These are phyloP conservation scores for Dicranocentrus wangi DNA, from an alignment of 2,888 invertebrate genomes.

Conservation along the genomic window DNA sequence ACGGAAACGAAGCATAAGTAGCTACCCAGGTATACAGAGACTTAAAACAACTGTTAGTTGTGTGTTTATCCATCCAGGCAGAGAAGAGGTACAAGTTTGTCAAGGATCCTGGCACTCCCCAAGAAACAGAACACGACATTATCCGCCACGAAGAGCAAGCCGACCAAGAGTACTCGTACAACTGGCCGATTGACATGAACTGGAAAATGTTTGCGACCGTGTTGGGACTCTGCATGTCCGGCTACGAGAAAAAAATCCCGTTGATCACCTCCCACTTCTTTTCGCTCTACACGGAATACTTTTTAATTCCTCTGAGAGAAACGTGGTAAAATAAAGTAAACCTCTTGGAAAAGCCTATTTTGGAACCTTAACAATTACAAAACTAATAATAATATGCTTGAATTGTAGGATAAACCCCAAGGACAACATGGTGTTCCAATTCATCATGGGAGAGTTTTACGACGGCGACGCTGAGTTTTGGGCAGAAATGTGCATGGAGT, in stretches of 20 bases:
- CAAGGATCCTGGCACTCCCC: slow-evolving; percentile 1
- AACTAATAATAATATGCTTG: no score
- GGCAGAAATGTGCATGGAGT: slow-evolving; percentile 63
- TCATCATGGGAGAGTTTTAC: slow-evolving; percentile 65
- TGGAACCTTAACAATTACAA: no score
- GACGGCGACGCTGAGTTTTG: slow-evolving; percentile 57
- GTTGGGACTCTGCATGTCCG: slow-evolving; percentile 62
- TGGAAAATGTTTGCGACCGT: slow-evolving; percentile 67
- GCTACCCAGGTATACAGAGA: no score
- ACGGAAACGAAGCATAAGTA: no score
- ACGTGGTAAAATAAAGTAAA: slow-evolving; percentile 57
- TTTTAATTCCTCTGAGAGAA: slow-evolving; percentile 62
- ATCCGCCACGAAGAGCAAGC: slow-evolving; percentile 57
- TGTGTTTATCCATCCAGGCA: neutral
- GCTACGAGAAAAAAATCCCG: slow-evolving; percentile 57
- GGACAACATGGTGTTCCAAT: slow-evolving; percentile 65
- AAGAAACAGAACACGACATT: slow-evolving; percentile 26
- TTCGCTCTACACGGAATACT: slow-evolving; percentile 64
- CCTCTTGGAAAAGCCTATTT: no score
- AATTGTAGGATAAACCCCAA: slow-evolving; percentile 54
- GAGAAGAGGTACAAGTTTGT: slow-evolving; percentile 26
- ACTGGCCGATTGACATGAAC: slow-evolving; percentile 63
- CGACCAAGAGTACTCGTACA: slow-evolving; percentile 60
- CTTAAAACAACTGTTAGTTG: no score
- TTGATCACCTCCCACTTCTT: slow-evolving; percentile 60